phyloP scores from a whole-genome alignment of 1,140 invertebrate genomes.

The Trachymyrmex cornetzi region DNA sequence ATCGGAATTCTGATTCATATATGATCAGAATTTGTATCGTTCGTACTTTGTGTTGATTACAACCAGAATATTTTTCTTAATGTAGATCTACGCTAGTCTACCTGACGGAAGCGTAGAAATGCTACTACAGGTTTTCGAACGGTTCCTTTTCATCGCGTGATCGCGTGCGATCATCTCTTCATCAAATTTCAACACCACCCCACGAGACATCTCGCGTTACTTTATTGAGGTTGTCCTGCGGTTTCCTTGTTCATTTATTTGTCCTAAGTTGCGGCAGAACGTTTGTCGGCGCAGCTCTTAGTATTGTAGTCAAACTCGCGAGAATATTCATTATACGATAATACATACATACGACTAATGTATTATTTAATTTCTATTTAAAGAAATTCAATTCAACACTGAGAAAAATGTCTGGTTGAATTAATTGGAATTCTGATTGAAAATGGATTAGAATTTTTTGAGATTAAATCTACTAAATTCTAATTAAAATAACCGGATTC shows the following conservation, averaged over 20 bases:
- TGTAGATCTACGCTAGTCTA: neutral
- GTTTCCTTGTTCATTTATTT: conserved; percentile 20
- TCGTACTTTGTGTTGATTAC: no score
- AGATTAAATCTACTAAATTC: no score
- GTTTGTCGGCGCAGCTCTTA: conserved; percentile 8
- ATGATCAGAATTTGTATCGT: no score
- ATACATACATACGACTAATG: neutral
- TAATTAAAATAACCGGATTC: no score
- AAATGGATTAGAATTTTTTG: neutral
- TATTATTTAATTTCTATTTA: neutral
- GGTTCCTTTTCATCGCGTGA: conserved; percentile 1
- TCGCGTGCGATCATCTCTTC: conserved; percentile 14
- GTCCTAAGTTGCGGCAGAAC: neutral
- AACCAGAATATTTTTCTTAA: no score
- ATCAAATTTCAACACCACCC: conserved; percentile 36
- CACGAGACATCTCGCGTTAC: conserved; percentile 9
- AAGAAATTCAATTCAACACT: neutral
- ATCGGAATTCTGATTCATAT: no score
- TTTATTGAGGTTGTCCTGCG: conserved; percentile 19
- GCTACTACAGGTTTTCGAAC: neutral
- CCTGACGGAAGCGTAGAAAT: neutral
- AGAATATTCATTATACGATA: neutral
- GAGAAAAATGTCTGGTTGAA: no score
- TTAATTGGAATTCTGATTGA: no score
- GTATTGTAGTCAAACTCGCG: neutral